A percentile compares a stretch with the other conserved stretches of the same genome.
Evolutionary conservation across 1,140 invertebrate genomes (phyloP).

Genomic region (Euglossa dilemma): DNA sequence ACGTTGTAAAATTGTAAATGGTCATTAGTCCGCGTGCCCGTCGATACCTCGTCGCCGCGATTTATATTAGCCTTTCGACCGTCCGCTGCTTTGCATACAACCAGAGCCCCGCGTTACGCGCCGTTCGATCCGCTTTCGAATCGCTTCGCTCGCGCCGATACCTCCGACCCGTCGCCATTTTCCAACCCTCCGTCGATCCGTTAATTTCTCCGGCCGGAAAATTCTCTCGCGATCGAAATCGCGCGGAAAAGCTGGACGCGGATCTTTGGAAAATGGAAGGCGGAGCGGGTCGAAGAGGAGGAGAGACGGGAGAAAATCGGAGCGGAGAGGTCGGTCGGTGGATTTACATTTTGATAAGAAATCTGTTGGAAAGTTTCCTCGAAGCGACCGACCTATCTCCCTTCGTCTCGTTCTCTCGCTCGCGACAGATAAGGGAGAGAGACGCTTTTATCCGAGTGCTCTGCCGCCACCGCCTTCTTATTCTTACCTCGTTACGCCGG

Average conservation of each 20-base stretch:
- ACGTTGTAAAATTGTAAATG: constrained; percentile 75
- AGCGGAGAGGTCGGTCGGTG: constrained; percentile 72
- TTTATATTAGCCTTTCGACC: constrained; percentile 36
- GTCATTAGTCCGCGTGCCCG: constrained; percentile 47
- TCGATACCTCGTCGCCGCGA: constrained; percentile 39
- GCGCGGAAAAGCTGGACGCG: no score
- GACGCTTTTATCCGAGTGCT: constrained; percentile 29
- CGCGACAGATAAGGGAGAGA: constrained; percentile 44
- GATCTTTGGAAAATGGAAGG: no score
- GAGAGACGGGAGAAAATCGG: constrained; percentile 51
- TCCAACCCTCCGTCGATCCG: not conserved
- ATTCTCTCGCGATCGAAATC: no score
- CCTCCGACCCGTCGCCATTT: not conserved
- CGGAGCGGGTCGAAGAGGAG: no score
- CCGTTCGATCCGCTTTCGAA: constrained; percentile 28
- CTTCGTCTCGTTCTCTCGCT: constrained; percentile 35
- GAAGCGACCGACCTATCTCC: constrained; percentile 65
- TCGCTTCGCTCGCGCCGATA: no score
- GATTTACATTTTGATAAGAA: constrained; percentile 83
- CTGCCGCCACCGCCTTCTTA: constrained; percentile 67
- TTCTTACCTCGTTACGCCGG: constrained; percentile 80
- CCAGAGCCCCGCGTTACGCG: not conserved
- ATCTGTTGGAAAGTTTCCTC: constrained; percentile 79
- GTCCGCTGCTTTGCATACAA: constrained; percentile 38
- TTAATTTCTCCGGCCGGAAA: not conserved